These are phyloP conservation scores for Gryllus bimaculatus DNA, from an alignment of 1,140 invertebrate genomes.

Conservation along the genomic window DNA sequence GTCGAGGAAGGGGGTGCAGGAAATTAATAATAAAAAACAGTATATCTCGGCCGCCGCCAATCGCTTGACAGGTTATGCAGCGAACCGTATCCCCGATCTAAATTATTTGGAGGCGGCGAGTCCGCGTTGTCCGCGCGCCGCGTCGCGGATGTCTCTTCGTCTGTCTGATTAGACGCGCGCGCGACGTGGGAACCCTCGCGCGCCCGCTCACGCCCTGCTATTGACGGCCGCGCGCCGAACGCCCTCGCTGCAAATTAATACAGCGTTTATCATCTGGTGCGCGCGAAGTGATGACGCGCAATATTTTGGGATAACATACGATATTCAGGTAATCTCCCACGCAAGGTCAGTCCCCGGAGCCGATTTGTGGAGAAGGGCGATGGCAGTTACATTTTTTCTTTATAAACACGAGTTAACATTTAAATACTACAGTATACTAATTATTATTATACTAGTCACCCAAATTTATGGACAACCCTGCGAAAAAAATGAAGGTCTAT, in stretches of 20 bases:
- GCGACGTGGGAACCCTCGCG: too few relatives aligned
- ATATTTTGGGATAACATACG: neutral
- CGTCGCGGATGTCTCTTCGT: neutral
- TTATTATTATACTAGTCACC: too few relatives aligned
- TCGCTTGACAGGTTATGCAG: neutral
- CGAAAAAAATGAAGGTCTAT: too few relatives aligned
- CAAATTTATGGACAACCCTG: too few relatives aligned
- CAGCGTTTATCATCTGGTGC: neutral
- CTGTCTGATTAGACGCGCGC: slow-evolving; percentile 2
- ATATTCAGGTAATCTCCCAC: too few relatives aligned
- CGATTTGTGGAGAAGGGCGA: too few relatives aligned
- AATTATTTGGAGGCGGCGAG: neutral
- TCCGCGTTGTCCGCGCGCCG: neutral
- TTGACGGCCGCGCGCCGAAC: neutral
- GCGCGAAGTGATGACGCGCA: neutral
- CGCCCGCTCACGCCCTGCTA: neutral
- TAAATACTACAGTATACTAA: too few relatives aligned
- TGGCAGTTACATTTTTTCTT: too few relatives aligned
- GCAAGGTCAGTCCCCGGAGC: too few relatives aligned
- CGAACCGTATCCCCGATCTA: neutral
- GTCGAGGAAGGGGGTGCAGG: neutral
- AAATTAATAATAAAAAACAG: neutral
- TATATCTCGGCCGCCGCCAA: neutral
- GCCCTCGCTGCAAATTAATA: neutral
- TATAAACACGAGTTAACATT: too few relatives aligned